phyloP scores from a whole-genome alignment of 2,888 invertebrate species.

The Scaptomyza polygonia region DNA sequence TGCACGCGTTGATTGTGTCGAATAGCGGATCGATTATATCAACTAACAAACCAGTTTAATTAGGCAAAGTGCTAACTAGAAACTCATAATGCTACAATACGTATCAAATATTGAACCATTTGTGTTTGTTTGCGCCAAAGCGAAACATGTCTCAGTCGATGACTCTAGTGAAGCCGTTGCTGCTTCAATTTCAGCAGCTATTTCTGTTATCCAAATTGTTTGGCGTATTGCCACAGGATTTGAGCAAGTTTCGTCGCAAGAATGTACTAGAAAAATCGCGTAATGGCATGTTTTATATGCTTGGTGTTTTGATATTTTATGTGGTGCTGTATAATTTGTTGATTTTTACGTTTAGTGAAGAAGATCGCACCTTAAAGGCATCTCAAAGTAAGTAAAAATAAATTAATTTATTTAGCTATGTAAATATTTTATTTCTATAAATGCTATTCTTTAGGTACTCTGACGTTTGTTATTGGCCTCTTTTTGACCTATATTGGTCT shows the following conservation, averaged over 20 bases:
- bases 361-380: conserved; percentile 75
- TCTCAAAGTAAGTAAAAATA: conserved; percentile 77
- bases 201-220: conserved; percentile 82
- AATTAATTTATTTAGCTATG: neutral
- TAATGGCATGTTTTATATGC: conserved; percentile 75
- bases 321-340: conserved; percentile 79
- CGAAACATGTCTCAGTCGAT: conserved; percentile 59
- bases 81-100: conserved; percentile 13
- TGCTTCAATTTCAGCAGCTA: conserved; percentile 75
- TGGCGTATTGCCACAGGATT: conserved; percentile 82
- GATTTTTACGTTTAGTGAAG: conserved; percentile 78
- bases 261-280: conserved; percentile 77
- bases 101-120: conserved; percentile 25
- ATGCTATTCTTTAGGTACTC: conserved; percentile 69
- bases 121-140: conserved; percentile 19
- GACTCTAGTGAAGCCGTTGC: conserved; percentile 68
- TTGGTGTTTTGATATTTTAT: conserved; percentile 63
- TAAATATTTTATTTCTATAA: neutral
- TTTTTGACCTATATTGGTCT: conserved; percentile 84
- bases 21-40: conserved; percentile 45
- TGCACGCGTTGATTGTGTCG: conserved; percentile 50
- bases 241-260: conserved; percentile 68
- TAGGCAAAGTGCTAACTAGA: conserved; percentile 60
- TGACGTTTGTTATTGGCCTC: conserved; percentile 83
- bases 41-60: conserved; percentile 61